phyloP scores from a whole-genome alignment of 30 jellyfish, hydroid and myxozoan species.

The Sanderia malayensis region DNA sequence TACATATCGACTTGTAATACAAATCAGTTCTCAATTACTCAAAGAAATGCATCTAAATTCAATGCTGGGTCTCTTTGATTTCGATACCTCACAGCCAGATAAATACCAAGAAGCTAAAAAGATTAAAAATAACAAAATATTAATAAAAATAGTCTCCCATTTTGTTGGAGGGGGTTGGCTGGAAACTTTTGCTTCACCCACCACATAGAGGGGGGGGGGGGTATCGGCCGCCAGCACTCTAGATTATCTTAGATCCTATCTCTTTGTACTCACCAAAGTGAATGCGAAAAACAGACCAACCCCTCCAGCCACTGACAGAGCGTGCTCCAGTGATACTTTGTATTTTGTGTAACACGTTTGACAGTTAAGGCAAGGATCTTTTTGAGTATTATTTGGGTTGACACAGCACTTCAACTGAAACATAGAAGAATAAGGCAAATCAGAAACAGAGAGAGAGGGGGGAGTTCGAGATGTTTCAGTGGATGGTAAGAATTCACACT shows the following conservation, averaged over 20 bases:
- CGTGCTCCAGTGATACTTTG: slow-evolving; percentile 71
- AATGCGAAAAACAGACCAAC: slow-evolving; percentile 94
- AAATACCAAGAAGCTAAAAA: slow-evolving; percentile 90
- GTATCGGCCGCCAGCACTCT: too few species aligned
- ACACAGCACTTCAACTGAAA: slow-evolving; percentile 49
- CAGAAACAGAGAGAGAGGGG: too few species aligned
- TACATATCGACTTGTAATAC: too few species aligned
- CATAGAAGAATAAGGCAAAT: not conserved
- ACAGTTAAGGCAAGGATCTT: slow-evolving; percentile 56
- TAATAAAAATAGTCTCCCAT: too few species aligned
- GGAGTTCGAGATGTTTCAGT: too few species aligned
- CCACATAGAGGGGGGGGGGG: too few species aligned
- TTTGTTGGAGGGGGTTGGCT: too few species aligned
- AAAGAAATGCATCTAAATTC: slow-evolving; percentile 92
- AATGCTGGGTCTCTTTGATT: slow-evolving; percentile 91
- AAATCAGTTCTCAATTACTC: too few species aligned
- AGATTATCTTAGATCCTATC: too few species aligned
- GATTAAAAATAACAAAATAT: not conserved
- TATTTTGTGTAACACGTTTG: slow-evolving; percentile 67
- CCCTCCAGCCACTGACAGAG: slow-evolving; percentile 95
- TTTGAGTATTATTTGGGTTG: not conserved
- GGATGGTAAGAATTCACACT: too few species aligned
- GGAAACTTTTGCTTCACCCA: too few species aligned
- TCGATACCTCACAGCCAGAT: slow-evolving; percentile 90
- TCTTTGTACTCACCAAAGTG: slow-evolving; percentile 87